These are phyloP conservation scores for Cyprinodon variegatus DNA, from an alignment of 2,113 vertebrate genomes.

Conservation along the genomic window DNA sequence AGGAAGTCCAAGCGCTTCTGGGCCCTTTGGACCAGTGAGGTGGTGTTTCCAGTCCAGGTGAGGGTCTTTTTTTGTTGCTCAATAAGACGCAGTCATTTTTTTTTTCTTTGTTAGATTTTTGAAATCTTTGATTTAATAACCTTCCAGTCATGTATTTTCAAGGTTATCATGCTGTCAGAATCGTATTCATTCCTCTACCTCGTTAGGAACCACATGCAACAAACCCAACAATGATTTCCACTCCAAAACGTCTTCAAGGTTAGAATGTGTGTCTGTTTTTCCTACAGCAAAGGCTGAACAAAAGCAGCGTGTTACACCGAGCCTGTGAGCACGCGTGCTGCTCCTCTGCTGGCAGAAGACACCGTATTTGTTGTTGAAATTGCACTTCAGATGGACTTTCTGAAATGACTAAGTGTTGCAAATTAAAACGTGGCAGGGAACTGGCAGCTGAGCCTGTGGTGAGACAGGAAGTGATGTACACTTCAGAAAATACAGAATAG, in stretches of 20 bases:
- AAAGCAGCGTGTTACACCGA: conserved; percentile 1
- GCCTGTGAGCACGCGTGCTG: conserved; percentile 1
- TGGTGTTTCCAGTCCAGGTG: too few species aligned
- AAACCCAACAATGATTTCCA: neutral
- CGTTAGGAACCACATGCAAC: neutral
- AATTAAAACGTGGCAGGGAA: conserved; percentile 15
- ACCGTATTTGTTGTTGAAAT: conserved; percentile 8
- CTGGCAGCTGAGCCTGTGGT: conserved; percentile 1
- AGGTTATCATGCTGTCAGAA: neutral
- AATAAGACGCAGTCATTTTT: too few species aligned
- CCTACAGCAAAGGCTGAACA: neutral
- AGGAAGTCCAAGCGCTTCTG: too few species aligned
- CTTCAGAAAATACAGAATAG: neutral
- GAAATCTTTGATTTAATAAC: neutral
- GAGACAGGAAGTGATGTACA: neutral
- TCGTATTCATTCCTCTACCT: neutral
- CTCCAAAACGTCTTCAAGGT: neutral
- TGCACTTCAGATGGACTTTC: conserved; percentile 19
- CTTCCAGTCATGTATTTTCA: neutral
- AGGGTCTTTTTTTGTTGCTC: too few species aligned
- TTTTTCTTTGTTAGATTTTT: neutral
- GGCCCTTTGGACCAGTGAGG: too few species aligned
- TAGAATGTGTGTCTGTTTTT: conserved; percentile 3
- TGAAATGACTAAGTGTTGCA: conserved; percentile 43
- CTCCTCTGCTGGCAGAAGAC: conserved; percentile 12